Evolutionary conservation across 2,797 vertebrate genomes (phyloP), one percentile per base, ranked within the genome.

Genomic region (Siniperca scherzeri): DNA sequence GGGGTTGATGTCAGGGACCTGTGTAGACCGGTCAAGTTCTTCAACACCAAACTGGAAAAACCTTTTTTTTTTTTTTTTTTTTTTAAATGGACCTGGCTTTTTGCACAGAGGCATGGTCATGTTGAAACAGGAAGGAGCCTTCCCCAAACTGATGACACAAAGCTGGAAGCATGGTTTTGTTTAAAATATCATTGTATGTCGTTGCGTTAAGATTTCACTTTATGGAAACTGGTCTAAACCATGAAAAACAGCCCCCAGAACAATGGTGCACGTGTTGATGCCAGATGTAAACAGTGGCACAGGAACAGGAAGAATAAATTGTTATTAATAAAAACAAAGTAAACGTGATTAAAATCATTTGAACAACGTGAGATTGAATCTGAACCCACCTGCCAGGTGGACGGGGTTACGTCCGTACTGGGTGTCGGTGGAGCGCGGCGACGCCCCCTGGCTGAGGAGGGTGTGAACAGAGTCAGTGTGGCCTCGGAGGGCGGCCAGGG

Each of bases 401-500:
- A 98, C 96, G 0, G 98, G 97, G 1, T 95, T 98, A 78, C 97
- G 97, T 79, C 96, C 95, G 33, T 97, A 95, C 82, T 96, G 89
- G 1, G 83, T 92, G 92, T 99, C 98, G 12, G 94, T 96, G 71
- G 96, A 95, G 61, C 93, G 95, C 25, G 97, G 95, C n/a, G 97
- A 98, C 8, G 98, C 98, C 4, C 98, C 98, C 84, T 99, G 97
- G 88, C 95, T 96, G 84, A 99, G 94, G 73, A 99, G 97, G 0
- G 97, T 97, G 93, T 98, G 97, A 66, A 98, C 97, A 0, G 98
- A 99, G 86, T 98, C 98, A 0, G 94, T 85, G 66, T 99, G 98
- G 25, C 98, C 98, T 82, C 96, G 94, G 16, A 98, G 97, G 0
- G 98, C 96, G 1, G 98, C 98, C 83, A 99, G 92, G 27, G 98